Evolutionary conservation across 2,113 vertebrate species (phyloP), one percentile per base, ranked within the genome.

Genomic region (Cavia aperea): DNA sequence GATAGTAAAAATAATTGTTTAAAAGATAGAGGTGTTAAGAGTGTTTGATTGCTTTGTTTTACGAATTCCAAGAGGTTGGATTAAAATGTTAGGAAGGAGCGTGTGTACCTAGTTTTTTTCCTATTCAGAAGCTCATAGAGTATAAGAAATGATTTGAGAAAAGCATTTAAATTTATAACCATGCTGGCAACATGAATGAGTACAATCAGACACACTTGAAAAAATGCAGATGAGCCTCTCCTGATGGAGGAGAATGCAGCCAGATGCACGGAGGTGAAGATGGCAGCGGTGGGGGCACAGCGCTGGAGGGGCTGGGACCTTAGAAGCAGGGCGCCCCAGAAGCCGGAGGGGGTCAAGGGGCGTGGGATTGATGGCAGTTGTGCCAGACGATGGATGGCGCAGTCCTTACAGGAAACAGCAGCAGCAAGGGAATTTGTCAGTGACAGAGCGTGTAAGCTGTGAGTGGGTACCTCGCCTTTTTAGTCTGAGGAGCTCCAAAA

Each of bases 1-100:
- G n/a, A 93, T 94, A 66, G 86, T 73, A 62, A 82, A 88, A 88
- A 88, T 43, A 88, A 43, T 39, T 62, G 23, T 85, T 81, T 90
- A 78, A 86, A 90, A 86, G 66, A n/a, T 86, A 21, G 56, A 63
- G 33, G 26, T 18, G 84, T 83, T 89, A 81, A 77, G 31, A 62
- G 46, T 56, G 75, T 58, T 89, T 72, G 36, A 33, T 66, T 16
- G 93, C 19, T 73, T 90, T 90, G n/a, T 92, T 93, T 93, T 70
- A 81, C 72, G 70, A 51, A 88, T 94, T 94, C 7, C 39, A 78
- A 88, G 78, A 93, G 51, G 63, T 2, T 88, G 83, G 16, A 68
- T 93, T 58, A 90, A 79, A 84, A 85, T 90, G 58, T 31, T 87
- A 62, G 63, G 62, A 73, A 65, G 43, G n/a, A 93, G 33, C 31